Evolutionary conservation across 2,797 vertebrate species (phyloP).

Genomic region (Xerus rutilus): DNA sequence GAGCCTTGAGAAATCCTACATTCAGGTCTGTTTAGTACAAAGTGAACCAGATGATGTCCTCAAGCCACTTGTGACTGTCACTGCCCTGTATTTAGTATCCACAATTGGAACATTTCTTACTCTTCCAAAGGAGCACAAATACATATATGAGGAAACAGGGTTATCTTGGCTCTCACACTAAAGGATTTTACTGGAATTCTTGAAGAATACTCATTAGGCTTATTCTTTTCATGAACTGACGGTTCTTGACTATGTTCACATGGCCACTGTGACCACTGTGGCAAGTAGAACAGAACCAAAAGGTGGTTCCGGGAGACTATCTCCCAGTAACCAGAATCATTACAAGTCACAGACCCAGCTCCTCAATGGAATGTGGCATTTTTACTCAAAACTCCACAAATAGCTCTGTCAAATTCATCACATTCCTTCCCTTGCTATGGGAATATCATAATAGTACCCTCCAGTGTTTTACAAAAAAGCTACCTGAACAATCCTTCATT

Average conservation of each 20-base stretch:
- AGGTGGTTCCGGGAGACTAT: background rate
- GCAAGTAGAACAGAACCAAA: background rate
- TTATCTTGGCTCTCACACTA: background rate
- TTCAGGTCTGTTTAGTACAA: background rate
- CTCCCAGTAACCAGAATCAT: background rate
- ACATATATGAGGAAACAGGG: background rate
- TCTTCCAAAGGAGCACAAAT: background rate
- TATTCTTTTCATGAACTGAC: background rate
- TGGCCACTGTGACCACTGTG: background rate
- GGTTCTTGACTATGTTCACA: background rate
- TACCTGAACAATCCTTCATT: slow-evolving; percentile 80
- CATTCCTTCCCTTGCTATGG: background rate
- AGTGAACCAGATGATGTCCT: background rate
- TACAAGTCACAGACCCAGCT: background rate
- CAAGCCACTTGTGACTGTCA: background rate
- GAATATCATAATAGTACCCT: slow-evolving; percentile 73
- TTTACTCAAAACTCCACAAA: slow-evolving; percentile 63
- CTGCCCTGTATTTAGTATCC: background rate
- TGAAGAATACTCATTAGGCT: background rate
- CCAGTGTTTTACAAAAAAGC: slow-evolving; percentile 78
- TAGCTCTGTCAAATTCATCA: slow-evolving; percentile 59
- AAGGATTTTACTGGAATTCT: background rate
- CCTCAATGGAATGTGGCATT: background rate
- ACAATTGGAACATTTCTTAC: background rate
- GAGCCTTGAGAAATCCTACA: background rate